Conservation (phyloP, 2,797 vertebrate genomes). For the Crenichthys baileyi region DNA sequence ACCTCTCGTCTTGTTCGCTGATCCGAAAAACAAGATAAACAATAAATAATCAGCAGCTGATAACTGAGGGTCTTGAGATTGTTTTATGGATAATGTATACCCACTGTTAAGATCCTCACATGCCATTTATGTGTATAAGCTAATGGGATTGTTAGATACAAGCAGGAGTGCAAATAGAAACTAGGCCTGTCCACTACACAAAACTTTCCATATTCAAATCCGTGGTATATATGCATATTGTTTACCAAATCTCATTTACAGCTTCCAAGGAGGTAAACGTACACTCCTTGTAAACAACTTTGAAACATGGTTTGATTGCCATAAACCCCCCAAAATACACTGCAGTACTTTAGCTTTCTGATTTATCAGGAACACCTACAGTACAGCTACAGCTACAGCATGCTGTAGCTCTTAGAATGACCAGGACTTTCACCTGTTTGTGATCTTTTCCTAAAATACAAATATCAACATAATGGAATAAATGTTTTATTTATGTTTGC, state of each 20-base stretch:
- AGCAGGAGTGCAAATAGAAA: not conserved
- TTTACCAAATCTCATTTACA: not conserved
- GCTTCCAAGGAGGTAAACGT: not conserved
- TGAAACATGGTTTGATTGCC: not conserved
- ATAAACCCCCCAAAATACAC: not conserved
- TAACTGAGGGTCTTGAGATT: not conserved
- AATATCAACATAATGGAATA: too few relatives aligned
- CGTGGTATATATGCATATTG: not conserved
- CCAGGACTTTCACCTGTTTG: not conserved
- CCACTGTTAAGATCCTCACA: not conserved
- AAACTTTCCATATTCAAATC: constrained; percentile 4
- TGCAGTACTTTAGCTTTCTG: not conserved
- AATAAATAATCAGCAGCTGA: not conserved
- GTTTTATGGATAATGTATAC: not conserved
- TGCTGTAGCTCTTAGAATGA: not conserved
- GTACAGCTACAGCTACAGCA: not conserved
- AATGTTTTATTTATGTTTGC: not conserved
- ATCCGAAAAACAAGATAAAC: not conserved
- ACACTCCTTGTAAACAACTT: not conserved
- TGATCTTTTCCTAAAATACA: too few relatives aligned
- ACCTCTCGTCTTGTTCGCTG: not conserved
- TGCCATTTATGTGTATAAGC: not conserved
- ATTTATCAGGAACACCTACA: not conserved
- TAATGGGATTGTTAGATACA: not conserved
- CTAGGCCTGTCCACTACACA: not conserved